A percentile compares a stretch with the other conserved stretches of the same genome.
Evolutionary conservation across 2,797 vertebrate genomes (phyloP).

Genomic region (Arnoldichthys spilopterus): DNA sequence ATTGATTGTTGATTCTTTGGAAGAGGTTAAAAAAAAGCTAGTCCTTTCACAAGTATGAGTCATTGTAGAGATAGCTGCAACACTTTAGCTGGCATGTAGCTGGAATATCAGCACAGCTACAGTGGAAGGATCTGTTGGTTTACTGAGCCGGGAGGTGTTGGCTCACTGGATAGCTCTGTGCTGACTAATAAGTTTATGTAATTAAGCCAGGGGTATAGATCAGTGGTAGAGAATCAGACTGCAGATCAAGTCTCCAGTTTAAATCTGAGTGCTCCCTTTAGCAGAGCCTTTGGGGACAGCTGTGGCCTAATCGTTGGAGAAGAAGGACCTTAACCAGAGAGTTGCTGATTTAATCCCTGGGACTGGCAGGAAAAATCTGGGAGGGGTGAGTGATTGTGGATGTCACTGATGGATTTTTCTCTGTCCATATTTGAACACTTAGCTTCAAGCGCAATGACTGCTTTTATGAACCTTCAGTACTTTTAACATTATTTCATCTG

Average conservation of each 20-base stretch:
- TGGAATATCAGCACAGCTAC: not conserved
- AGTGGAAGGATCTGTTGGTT: slow-evolving; percentile 7
- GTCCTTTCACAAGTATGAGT: not conserved
- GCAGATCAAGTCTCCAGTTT: too few species aligned
- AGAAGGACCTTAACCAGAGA: too few species aligned
- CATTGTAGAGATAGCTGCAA: not conserved
- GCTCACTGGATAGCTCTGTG: not conserved
- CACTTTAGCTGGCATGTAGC: not conserved
- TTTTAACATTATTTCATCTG: not conserved
- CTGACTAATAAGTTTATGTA: slow-evolving; percentile 15
- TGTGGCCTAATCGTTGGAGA: too few species aligned
- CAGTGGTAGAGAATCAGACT: too few species aligned
- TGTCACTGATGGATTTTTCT: not conserved
- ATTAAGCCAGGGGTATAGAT: slow-evolving; percentile 12
- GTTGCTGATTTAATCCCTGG: too few species aligned
- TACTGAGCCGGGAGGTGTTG: not conserved
- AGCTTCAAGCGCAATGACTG: not conserved
- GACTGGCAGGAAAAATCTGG: too few species aligned
- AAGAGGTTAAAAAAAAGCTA: not conserved
- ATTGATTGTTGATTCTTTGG: not conserved
- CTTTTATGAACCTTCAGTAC: not conserved
- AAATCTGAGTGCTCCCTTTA: too few species aligned
- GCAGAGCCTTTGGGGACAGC: too few species aligned
- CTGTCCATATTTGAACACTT: not conserved
- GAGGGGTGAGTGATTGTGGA: too few species aligned